phyloP scores from a whole-genome alignment of 2,113 vertebrate genomes.

The Ictalurus punctatus region DNA sequence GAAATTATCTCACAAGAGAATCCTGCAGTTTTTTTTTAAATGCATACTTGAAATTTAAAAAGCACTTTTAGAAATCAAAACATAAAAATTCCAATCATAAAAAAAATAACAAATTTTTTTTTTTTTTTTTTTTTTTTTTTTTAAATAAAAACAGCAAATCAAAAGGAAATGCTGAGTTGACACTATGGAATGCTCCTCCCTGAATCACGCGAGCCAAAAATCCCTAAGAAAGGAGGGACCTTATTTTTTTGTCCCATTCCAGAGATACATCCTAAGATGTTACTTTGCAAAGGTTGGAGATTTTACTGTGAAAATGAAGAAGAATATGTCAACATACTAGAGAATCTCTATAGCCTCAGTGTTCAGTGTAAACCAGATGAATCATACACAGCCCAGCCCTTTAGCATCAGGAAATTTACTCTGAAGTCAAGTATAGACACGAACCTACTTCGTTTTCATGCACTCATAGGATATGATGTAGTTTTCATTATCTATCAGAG shows the following conservation, averaged over 20 bases:
- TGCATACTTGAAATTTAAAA: background rate
- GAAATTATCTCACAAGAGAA: background rate
- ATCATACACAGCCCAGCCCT: conserved; percentile 14
- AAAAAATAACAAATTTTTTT: background rate
- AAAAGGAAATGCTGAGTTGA: background rate
- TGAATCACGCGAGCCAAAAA: conserved; percentile 63
- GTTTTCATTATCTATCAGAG: conserved; percentile 28
- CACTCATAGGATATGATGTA: background rate
- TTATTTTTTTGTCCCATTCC: background rate
- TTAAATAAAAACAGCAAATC: background rate
- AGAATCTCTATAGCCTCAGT: background rate
- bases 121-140: too few relatives aligned
- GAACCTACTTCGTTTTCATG: background rate
- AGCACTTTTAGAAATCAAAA: background rate
- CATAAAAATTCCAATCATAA: background rate
- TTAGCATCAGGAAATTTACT: conserved; percentile 8
- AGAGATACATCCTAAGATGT: background rate
- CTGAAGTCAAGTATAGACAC: conserved; percentile 41
- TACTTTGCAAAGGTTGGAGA: background rate
- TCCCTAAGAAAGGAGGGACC: background rate
- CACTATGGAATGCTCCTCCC: conserved; percentile 73
- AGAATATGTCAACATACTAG: background rate
- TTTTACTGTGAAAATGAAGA: background rate
- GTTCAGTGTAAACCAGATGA: background rate
- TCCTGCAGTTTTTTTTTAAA: background rate